Conservation (phyloP, 2,888 invertebrate genomes). For the Deroplatys truncata region DNA sequence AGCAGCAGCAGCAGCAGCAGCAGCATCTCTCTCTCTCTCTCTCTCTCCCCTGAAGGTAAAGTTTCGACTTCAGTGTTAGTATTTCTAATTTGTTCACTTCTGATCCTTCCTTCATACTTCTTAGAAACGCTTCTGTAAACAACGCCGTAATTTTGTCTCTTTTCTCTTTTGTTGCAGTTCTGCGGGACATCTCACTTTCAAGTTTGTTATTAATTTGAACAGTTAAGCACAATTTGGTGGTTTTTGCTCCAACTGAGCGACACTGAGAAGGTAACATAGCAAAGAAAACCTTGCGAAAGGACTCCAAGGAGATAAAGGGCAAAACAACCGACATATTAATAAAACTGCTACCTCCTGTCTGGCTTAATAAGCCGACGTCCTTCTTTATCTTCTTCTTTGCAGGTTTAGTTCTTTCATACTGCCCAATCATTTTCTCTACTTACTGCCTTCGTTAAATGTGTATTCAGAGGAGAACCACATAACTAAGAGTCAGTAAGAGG, state of each 20-base stretch:
- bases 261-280: not conserved
- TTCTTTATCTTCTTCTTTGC: not conserved
- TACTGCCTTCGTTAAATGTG: not conserved
- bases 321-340: not conserved
- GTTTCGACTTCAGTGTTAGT: not conserved
- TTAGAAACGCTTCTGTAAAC: not conserved
- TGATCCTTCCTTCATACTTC: not conserved
- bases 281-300: not conserved
- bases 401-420: not conserved
- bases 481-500: no score
- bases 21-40: no score
- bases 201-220: conserved; percentile 6
- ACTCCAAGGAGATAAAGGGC: not conserved
- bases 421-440: not conserved
- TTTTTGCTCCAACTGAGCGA: not conserved
- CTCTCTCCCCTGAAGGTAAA: not conserved
- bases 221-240: not conserved
- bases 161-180: not conserved
- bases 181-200: not conserved
- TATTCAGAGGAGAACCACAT: not conserved
- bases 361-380: not conserved
- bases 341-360: conserved; percentile 1
- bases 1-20: not conserved
- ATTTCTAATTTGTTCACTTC: not conserved
- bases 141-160: not conserved